A percentile compares a stretch with the other conserved stretches of the same genome.
phyloP scores from a whole-genome alignment of 2,888 invertebrate species.

The Adelphocoris suturalis region DNA sequence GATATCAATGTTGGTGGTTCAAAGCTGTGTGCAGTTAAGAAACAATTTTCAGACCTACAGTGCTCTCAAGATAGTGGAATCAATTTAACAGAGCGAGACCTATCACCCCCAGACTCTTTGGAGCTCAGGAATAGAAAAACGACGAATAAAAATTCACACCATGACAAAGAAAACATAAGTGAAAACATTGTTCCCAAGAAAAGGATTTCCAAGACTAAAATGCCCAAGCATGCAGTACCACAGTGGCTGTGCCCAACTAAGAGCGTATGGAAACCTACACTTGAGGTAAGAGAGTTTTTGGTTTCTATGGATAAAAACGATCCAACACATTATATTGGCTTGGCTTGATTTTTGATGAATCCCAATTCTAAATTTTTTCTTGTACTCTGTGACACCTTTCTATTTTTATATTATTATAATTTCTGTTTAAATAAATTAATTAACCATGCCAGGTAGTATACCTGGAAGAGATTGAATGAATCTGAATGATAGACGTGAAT shows the following conservation, averaged over 20 bases:
- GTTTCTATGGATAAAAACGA: neutral
- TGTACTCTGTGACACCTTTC: no score
- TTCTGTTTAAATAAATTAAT: no score
- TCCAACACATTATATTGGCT: no score
- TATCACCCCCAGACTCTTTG: conserved; percentile 69
- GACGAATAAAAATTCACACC: conserved; percentile 13
- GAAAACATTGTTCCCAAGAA: conserved; percentile 5
- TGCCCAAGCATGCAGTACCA: conserved; percentile 70
- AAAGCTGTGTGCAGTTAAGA: conserved; percentile 31
- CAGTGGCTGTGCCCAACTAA: conserved; percentile 89
- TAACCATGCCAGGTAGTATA: no score
- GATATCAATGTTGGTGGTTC: neutral
- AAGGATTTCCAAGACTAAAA: conserved; percentile 55
- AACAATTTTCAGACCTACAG: conserved; percentile 76
- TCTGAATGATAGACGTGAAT: no score
- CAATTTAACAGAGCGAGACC: conserved; percentile 78
- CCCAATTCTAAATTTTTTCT: no score
- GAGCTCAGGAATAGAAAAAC: neutral
- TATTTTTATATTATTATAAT: neutral
- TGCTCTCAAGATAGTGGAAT: conserved; percentile 90
- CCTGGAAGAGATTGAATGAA: no score
- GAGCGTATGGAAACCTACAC: conserved; percentile 88
- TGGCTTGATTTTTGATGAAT: no score
- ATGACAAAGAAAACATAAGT: conserved; percentile 21
- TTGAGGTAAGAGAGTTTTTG: conserved; percentile 83